A percentile compares a stretch with the other conserved stretches of the same genome.
Evolutionary conservation across 1,140 invertebrate genomes (phyloP).

Genomic region (Brachionus calyciflorus): DNA sequence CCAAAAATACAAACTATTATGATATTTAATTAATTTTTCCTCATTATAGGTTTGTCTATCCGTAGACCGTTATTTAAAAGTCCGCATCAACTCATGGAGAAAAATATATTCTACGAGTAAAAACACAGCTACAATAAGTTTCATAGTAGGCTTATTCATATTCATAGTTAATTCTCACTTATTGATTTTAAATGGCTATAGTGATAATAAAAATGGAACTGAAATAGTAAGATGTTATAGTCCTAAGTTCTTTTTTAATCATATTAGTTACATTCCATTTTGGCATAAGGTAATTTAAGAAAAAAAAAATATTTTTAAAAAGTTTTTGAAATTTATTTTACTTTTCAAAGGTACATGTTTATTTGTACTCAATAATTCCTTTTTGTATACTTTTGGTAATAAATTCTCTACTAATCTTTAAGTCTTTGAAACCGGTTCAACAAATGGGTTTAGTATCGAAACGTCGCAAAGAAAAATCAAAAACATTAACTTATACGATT

Average conservation of each 20-base stretch:
- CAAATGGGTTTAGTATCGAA: background rate
- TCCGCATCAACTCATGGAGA: background rate
- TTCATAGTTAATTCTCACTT: background rate
- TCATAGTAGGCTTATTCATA: background rate
- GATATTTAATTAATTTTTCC: background rate
- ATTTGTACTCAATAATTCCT: background rate
- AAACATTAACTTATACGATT: constrained; percentile 18
- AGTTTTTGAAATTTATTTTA: background rate
- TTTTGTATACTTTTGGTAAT: constrained; percentile 5
- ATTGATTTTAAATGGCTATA: constrained; percentile 11
- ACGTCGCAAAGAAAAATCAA: constrained; percentile 30
- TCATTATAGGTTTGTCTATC: background rate
- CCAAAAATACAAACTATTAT: background rate
- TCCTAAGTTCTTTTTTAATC: background rate
- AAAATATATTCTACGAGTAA: background rate
- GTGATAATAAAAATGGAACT: background rate
- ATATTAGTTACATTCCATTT: background rate
- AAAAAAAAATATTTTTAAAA: background rate
- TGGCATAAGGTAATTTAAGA: constrained; percentile 19
- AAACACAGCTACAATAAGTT: background rate
- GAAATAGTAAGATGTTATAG: background rate
- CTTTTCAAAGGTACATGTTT: constrained; percentile 10
- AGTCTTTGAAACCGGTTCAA: background rate
- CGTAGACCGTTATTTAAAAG: background rate
- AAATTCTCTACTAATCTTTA: background rate